Conservation (phyloP, 2,797 vertebrate genomes). For the Semotilus atromaculatus region DNA sequence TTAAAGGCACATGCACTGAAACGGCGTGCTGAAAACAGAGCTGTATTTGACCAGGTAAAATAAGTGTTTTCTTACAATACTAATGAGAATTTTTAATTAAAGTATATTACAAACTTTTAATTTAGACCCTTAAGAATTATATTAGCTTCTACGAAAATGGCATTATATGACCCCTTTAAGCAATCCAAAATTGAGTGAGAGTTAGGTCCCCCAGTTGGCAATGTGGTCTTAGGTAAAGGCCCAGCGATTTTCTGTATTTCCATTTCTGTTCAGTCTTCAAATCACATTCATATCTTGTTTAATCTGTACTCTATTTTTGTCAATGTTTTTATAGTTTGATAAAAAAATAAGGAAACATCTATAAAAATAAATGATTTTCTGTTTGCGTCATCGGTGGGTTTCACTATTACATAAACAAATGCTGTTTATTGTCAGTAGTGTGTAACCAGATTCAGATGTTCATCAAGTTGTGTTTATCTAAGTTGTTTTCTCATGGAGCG, state of each 20-base stretch:
- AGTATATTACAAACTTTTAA: no score
- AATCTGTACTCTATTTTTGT: background rate
- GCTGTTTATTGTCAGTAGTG: background rate
- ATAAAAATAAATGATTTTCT: background rate
- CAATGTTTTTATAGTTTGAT: background rate
- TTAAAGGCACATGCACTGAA: no score
- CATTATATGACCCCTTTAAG: no score
- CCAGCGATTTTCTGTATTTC: background rate
- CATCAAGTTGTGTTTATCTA: conserved; percentile 1
- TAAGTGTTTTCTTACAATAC: no score
- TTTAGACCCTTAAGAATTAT: no score
- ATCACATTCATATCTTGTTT: background rate
- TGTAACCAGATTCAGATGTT: conserved; percentile 7
- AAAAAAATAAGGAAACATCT: background rate
- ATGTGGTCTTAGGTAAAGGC: background rate
- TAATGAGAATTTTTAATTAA: no score
- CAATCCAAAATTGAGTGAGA: background rate
- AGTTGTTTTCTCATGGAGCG: background rate
- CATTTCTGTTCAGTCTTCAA: background rate
- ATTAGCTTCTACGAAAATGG: no score
- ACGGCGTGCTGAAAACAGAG: no score
- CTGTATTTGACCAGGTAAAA: no score
- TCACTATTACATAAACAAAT: conserved; percentile 18
- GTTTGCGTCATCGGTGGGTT: background rate
- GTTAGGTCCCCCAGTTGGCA: background rate